Conservation (phyloP, 2,113 vertebrate genomes). For the Pampusana beccarii region DNA sequence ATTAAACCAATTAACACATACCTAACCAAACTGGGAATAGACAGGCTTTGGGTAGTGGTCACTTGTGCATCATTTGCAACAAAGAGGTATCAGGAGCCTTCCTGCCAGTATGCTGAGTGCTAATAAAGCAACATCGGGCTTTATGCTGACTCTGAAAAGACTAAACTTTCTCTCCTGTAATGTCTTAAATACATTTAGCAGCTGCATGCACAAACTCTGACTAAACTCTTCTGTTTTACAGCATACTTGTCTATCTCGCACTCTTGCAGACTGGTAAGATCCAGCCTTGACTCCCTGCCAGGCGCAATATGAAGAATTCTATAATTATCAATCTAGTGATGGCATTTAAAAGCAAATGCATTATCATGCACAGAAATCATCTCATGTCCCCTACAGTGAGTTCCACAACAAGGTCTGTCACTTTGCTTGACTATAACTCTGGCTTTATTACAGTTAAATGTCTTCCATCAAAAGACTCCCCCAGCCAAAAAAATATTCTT, state of each 20-base stretch:
- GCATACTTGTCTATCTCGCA: slow-evolving; percentile 36
- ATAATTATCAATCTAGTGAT: slow-evolving; percentile 68
- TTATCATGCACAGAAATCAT: slow-evolving; percentile 63
- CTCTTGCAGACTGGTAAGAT: slow-evolving; percentile 11
- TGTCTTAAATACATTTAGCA: slow-evolving; percentile 12
- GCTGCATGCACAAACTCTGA: slow-evolving; percentile 20
- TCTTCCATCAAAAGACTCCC: slow-evolving; percentile 23
- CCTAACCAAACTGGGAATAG: background rate
- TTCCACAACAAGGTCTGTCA: slow-evolving; percentile 43
- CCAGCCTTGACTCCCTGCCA: slow-evolving; percentile 63
- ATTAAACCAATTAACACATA: background rate
- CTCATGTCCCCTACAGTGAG: slow-evolving; percentile 32
- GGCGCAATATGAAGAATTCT: slow-evolving; percentile 67
- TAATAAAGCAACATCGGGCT: background rate
- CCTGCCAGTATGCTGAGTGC: background rate
- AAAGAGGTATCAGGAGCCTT: background rate
- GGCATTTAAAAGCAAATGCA: slow-evolving; percentile 70
- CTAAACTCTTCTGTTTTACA: slow-evolving; percentile 17
- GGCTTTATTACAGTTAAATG: slow-evolving; percentile 43
- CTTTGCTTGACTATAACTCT: background rate
- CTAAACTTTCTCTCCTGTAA: background rate
- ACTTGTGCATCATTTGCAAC: background rate
- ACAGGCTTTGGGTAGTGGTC: background rate
- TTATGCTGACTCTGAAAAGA: background rate
- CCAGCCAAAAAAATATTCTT: background rate